Conservation (phyloP, 2,888 invertebrate species). For the Metellina segmentata region DNA sequence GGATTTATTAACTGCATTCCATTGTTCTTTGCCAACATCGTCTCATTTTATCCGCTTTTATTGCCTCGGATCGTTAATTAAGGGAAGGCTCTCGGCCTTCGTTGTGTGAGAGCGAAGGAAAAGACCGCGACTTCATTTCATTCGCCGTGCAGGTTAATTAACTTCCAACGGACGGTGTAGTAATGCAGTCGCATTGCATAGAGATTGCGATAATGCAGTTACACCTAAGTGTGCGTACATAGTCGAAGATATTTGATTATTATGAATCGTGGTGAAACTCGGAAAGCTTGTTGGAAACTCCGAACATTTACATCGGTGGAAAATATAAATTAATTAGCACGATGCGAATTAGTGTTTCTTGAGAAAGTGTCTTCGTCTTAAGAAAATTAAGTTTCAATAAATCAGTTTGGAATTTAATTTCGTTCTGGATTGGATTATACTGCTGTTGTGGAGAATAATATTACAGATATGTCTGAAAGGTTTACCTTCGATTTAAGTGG, state of each 20-base stretch:
- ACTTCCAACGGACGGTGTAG: neutral
- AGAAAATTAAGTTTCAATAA: too few relatives aligned
- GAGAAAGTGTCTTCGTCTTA: too few relatives aligned
- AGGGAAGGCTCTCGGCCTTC: neutral
- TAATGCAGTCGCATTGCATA: neutral
- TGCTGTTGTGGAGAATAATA: too few relatives aligned
- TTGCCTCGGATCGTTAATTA: constrained; percentile 18
- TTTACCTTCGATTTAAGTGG: too few relatives aligned
- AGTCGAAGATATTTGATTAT: neutral
- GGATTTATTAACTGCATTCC: neutral
- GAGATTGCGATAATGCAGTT: neutral
- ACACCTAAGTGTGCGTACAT: neutral
- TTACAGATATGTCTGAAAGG: too few relatives aligned
- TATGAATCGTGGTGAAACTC: too few relatives aligned
- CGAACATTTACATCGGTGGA: too few relatives aligned
- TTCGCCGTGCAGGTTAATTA: constrained; percentile 18
- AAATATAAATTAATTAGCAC: too few relatives aligned
- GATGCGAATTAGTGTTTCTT: too few relatives aligned
- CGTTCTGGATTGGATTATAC: too few relatives aligned
- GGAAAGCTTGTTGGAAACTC: neutral
- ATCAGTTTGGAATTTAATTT: too few relatives aligned
- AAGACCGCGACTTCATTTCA: constrained; percentile 26
- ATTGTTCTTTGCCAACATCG: neutral
- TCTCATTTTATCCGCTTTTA: neutral
- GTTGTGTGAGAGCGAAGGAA: neutral